These are phyloP conservation scores for Neoascia interrupta DNA, from an alignment of 2,888 invertebrate genomes.

Conservation along the genomic window DNA sequence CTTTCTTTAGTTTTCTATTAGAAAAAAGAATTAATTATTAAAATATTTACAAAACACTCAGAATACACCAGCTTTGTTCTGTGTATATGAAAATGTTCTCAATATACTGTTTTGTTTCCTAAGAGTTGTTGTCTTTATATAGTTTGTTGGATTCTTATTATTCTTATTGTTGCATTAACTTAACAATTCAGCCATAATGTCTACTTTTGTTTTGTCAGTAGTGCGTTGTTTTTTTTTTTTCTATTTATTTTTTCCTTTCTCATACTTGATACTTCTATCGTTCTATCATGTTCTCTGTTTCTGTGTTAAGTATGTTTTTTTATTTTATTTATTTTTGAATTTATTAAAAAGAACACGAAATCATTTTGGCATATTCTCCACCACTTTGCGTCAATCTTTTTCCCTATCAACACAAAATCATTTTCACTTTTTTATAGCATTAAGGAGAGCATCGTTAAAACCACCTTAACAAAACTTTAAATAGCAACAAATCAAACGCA, in stretches of 20 bases:
- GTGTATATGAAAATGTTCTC: slow-evolving; percentile 28
- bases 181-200: slow-evolving; percentile 56
- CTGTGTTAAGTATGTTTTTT: slow-evolving; percentile 34
- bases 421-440: slow-evolving; percentile 38
- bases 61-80: slow-evolving; percentile 37
- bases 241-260: slow-evolving; percentile 4
- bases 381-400: slow-evolving; percentile 12
- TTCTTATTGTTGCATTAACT: slow-evolving; percentile 49
- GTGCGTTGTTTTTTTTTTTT: slow-evolving; percentile 45
- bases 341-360: slow-evolving; percentile 13
- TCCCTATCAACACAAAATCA: slow-evolving; percentile 47
- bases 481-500: slow-evolving; percentile 37
- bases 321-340: slow-evolving; percentile 15
- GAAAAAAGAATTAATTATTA: neutral
- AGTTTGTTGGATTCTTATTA: slow-evolving; percentile 48
- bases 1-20: slow-evolving; percentile 4
- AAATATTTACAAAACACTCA: slow-evolving; percentile 12
- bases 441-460: slow-evolving; percentile 68
- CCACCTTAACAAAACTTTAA: slow-evolving; percentile 7
- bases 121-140: slow-evolving; percentile 44
- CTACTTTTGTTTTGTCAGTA: slow-evolving; percentile 28
- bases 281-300: slow-evolving; percentile 50
- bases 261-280: slow-evolving; percentile 13
- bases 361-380: slow-evolving; percentile 24
- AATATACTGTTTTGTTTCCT: slow-evolving; percentile 12